A percentile compares a stretch with the other conserved stretches of the same genome.
Evolutionary conservation across 2,888 invertebrate species (phyloP).

Genomic region (Tenthredo scrophulariae): DNA sequence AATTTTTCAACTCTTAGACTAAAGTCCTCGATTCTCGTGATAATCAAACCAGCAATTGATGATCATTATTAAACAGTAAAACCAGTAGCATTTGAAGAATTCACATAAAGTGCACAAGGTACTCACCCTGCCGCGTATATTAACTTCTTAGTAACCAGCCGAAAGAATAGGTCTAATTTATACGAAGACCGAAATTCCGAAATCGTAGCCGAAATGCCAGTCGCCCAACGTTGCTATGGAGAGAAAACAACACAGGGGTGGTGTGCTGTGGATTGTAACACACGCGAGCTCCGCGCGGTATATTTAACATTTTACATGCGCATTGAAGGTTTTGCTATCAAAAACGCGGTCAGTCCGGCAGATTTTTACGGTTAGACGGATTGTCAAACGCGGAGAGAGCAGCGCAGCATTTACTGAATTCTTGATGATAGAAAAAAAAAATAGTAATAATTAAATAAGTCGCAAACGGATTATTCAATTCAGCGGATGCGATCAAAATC

Average conservation of each 20-base stretch:
- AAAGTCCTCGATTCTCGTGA: neutral
- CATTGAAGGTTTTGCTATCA: too few relatives aligned
- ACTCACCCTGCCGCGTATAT: neutral
- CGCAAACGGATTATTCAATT: too few relatives aligned
- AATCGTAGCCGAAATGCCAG: neutral
- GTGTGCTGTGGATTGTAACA: neutral
- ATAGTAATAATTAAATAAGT: too few relatives aligned
- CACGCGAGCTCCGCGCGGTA: too few relatives aligned
- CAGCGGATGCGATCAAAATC: too few relatives aligned
- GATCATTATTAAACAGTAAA: neutral
- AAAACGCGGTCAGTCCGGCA: too few relatives aligned
- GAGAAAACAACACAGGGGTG: conserved; percentile 58
- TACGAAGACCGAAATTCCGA: neutral
- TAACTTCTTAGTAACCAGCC: neutral
- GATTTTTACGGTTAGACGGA: too few relatives aligned
- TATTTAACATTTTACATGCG: too few relatives aligned
- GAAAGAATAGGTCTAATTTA: neutral
- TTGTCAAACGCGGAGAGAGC: too few relatives aligned
- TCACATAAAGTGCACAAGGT: neutral
- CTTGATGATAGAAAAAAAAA: too few relatives aligned
- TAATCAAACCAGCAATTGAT: neutral
- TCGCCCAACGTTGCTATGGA: conserved; percentile 60
- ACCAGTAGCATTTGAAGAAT: neutral
- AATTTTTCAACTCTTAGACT: neutral
- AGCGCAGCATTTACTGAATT: too few relatives aligned